Evolutionary conservation across 2,113 vertebrate genomes (phyloP), one percentile per base, ranked within the genome.

Genomic region (Xyliphius kryptos): DNA sequence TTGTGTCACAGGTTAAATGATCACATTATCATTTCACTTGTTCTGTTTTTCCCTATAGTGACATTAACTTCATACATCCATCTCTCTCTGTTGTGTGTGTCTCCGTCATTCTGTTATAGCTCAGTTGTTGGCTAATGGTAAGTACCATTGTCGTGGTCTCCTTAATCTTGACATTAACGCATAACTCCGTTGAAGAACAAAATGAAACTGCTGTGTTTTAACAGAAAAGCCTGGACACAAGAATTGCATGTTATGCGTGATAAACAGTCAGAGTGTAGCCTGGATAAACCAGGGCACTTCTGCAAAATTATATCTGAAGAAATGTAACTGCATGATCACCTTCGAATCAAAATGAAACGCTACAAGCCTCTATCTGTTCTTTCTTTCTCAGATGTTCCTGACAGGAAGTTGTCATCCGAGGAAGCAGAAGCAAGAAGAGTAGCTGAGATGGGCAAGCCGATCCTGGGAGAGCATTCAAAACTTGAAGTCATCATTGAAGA

Each of bases 401-500:
- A 97, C 69, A 91, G 92, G 81, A 99, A 97, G 81, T 72, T 93
- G 73, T 85, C 92, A 0, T 78, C 90, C 55, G 94, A 95, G 60
- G 93, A 95, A 66, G 95, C 95, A 74, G 96, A 97, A 76, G 94
- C 92, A 68, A 97, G 89, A 79, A 89, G 95, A 61, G 93, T 98
- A 81, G 96, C 96, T 40, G 96, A 98, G 78, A 96, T 99, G 95
- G 96, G 96, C 15, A 98, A 95, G 66, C 94, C 96, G 1, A 75
- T 96, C 56, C 76, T 98, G 44, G 96, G 96, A 22, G 90, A 92
- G 74, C 90, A 98, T 76, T 83, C 91, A 65, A 97, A 97, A 79
- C 82, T 99, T 55, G 96, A 99, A 83, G 90, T 99, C 73, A 91
- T 99, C 79, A 99, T 99, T 63, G 96, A 99, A 78, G 96, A 99